These are phyloP conservation scores for Mythimna impura DNA, from an alignment of 2,888 invertebrate species.

Conservation along the genomic window DNA sequence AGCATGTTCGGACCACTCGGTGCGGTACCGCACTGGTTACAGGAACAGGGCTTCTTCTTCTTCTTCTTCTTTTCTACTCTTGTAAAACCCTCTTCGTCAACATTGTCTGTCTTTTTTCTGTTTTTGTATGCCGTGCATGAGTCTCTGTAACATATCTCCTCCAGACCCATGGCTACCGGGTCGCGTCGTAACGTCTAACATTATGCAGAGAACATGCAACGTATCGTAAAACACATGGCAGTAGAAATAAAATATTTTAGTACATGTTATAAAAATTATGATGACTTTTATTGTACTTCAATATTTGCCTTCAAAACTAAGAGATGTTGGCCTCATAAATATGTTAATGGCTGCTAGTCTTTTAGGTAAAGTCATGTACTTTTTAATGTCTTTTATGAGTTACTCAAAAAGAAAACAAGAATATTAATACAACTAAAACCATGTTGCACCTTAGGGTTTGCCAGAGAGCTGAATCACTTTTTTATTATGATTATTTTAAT, in stretches of 20 bases:
- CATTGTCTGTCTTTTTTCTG: no score
- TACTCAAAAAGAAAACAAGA: not conserved
- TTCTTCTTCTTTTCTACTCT: no score
- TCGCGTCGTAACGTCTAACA: conserved; percentile 49
- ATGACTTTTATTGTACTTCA: conserved; percentile 60
- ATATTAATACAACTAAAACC: not conserved
- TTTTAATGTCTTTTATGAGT: not conserved
- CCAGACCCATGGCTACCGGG: conserved; percentile 18
- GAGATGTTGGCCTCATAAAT: conserved; percentile 5
- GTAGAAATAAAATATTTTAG: conserved; percentile 65
- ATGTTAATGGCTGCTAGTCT: not conserved
- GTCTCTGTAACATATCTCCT: conserved; percentile 21
- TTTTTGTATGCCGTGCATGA: no score
- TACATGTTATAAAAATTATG: conserved; percentile 61
- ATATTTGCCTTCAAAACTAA: conserved; percentile 41
- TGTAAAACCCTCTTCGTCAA: no score
- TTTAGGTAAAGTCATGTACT: not conserved
- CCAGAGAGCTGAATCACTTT: no score
- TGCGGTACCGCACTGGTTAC: no score
- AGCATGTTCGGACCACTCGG: no score
- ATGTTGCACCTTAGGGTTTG: no score
- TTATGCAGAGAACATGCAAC: conserved; percentile 58
- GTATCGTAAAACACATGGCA: conserved; percentile 63
- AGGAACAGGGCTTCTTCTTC: no score
- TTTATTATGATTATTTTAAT: no score